Evolutionary conservation across 2,797 vertebrate genomes (phyloP), one percentile per base, ranked within the genome.

Genomic region (Sarcoramphus papa): DNA sequence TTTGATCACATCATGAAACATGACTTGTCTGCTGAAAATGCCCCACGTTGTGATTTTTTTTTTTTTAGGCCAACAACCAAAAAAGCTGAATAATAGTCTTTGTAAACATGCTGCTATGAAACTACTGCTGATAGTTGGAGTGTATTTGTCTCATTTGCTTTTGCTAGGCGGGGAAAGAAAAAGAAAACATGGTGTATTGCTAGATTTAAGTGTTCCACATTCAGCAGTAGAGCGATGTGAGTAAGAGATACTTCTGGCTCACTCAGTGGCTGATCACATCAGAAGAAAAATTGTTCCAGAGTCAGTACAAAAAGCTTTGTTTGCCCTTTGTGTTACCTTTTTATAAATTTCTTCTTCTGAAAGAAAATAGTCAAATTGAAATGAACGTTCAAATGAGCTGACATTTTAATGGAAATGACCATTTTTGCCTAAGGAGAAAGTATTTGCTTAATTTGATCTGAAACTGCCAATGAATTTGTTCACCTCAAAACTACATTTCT

Each of bases 1-100:
- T 83, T 75, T 0, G 0, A 24, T 88, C 33, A 12, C 15, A 14
- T 75, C 0, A 0, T 28, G 50, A 37, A 81, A 62, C 0, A 0
- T 74, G 69, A 45, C 56, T 60, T 48, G 6, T 14, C 8, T 84
- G 21, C 69, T 88, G 48, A 92, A 72, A 88, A 62, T 57, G 30
- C 15, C 23, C 7, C 19, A 8, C 1, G 1, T 60, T 53, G 28
- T 40, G 20, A 17, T 65, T 73, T 11, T 33, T 62, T 11, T 33
- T 69, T 91, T 86, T 74, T 76, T 21, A 51, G 88, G 30, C 14
- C 18, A 51, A 15, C 33, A 70, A 7, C 25, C 19, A 40, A 47
- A 67, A 81, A 78, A 25, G 5, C 20, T 69, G 35, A 83, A 12
- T 43, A 65, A 60, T 19, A 51, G 1, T 53, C 41, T 69, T 53